Evolutionary conservation across 2,888 invertebrate genomes (phyloP).

Genomic region (Drosophila aldrichi): DNA sequence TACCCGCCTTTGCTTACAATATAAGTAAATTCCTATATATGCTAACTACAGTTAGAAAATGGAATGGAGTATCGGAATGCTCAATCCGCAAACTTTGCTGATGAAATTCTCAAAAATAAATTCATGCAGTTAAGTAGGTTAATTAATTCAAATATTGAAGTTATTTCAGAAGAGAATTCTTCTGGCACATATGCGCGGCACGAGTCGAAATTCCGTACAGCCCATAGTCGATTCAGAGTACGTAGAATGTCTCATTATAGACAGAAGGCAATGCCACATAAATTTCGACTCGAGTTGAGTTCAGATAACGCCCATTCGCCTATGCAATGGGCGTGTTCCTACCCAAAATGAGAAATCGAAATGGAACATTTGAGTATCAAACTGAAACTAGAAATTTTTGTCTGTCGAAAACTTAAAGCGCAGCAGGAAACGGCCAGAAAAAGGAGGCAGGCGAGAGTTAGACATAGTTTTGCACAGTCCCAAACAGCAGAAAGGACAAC

Average conservation of each 20-base stretch:
- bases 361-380: conserved; percentile 7
- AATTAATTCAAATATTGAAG: conserved; percentile 5
- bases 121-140: not conserved
- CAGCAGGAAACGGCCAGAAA: not conserved
- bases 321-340: conserved; percentile 60
- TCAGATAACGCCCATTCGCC: conserved; percentile 1
- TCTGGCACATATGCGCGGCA: conserved; percentile 45
- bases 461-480: conserved; percentile 30
- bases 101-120: not conserved
- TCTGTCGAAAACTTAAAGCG: conserved; percentile 8
- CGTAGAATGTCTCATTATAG: conserved; percentile 55
- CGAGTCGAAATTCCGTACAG: conserved; percentile 46
- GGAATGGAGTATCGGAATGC: no score
- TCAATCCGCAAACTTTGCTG: not conserved
- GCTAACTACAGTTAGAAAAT: no score
- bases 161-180: conserved; percentile 1
- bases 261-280: conserved; percentile 66
- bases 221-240: not conserved
- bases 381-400: not conserved
- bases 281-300: conserved; percentile 46
- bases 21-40: no score
- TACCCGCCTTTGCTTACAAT: no score
- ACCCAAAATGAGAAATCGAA: conserved; percentile 59
- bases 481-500: conserved; percentile 21
- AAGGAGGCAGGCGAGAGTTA: conserved; percentile 7